phyloP scores from a whole-genome alignment of 2,888 invertebrate species.

The Zaprionus bogoriensis region DNA sequence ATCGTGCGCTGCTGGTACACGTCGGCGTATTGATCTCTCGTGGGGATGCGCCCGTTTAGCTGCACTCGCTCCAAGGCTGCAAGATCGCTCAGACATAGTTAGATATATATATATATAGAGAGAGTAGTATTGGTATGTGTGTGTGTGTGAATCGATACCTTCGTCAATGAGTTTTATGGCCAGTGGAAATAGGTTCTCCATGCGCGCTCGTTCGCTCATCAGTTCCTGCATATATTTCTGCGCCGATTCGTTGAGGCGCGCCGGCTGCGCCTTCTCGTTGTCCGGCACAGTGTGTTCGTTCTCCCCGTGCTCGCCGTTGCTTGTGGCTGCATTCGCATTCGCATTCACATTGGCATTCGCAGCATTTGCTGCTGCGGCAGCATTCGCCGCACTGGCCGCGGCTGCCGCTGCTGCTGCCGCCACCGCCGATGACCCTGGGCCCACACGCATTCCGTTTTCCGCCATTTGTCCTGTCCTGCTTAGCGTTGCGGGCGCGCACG shows the following conservation, averaged over 20 bases:
- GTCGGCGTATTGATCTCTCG: conserved; percentile 88
- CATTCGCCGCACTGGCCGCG: conserved; percentile 42
- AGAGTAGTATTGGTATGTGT: neutral
- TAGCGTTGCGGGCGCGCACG: conserved; percentile 45
- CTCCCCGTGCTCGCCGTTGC: conserved; percentile 77
- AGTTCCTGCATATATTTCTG: conserved; percentile 82
- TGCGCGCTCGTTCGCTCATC: conserved; percentile 78
- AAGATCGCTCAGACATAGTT: conserved; percentile 45
- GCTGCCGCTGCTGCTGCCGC: conserved; percentile 35
- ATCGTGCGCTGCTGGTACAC: conserved; percentile 86
- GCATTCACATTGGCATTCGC: no score
- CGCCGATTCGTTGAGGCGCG: conserved; percentile 79
- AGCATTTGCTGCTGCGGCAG: conserved; percentile 40
- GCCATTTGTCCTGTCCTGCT: conserved; percentile 74
- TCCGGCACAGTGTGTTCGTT: conserved; percentile 73
- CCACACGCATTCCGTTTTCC: conserved; percentile 80
- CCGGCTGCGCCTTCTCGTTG: conserved; percentile 65
- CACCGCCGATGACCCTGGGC: conserved; percentile 64
- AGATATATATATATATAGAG: neutral
- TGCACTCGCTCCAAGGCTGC: conserved; percentile 90
- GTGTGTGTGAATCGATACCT: conserved; percentile 55
- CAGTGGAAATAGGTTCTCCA: conserved; percentile 81
- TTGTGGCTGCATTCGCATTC: no score
- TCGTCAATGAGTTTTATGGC: conserved; percentile 81
- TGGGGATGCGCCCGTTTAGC: conserved; percentile 86